These are phyloP conservation scores for Capricornis sumatraensis DNA, from an alignment of 2,113 vertebrate species.

Conservation along the genomic window DNA sequence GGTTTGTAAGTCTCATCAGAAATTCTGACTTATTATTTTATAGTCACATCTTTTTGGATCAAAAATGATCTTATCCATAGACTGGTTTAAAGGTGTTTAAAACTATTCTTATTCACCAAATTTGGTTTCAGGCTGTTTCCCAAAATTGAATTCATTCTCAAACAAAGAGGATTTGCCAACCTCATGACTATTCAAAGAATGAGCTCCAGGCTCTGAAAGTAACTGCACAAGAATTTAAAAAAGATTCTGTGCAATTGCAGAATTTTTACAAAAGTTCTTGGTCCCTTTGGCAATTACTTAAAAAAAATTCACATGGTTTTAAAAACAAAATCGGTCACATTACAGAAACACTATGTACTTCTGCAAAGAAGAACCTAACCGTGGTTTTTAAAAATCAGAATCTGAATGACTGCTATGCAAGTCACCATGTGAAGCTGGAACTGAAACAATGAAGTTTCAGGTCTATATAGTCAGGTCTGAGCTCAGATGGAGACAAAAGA, in stretches of 20 bases:
- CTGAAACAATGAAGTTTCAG: neutral
- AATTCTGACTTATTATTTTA: neutral
- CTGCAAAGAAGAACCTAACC: neutral
- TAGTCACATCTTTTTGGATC: neutral
- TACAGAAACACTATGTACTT: conserved; percentile 11
- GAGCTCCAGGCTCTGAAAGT: conserved; percentile 41
- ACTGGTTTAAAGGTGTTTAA: conserved; percentile 15
- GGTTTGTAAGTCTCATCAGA: neutral
- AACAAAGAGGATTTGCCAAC: conserved; percentile 24
- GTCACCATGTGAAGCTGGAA: neutral
- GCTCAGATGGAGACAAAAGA: neutral
- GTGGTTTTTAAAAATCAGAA: neutral
- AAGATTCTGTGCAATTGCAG: neutral
- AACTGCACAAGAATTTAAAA: conserved; percentile 18
- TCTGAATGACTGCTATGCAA: neutral
- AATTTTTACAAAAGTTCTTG: conserved; percentile 35
- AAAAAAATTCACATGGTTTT: neutral
- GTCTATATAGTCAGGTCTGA: neutral
- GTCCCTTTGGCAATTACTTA: conserved; percentile 15
- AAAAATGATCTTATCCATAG: neutral
- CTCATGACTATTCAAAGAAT: conserved; percentile 9
- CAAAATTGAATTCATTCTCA: conserved; percentile 6
- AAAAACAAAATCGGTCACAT: neutral
- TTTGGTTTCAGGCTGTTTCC: conserved; percentile 5
- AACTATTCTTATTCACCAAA: conserved; percentile 4